Conservation (phyloP, 2,797 vertebrate species). For the Cyclopterus lumpus region DNA sequence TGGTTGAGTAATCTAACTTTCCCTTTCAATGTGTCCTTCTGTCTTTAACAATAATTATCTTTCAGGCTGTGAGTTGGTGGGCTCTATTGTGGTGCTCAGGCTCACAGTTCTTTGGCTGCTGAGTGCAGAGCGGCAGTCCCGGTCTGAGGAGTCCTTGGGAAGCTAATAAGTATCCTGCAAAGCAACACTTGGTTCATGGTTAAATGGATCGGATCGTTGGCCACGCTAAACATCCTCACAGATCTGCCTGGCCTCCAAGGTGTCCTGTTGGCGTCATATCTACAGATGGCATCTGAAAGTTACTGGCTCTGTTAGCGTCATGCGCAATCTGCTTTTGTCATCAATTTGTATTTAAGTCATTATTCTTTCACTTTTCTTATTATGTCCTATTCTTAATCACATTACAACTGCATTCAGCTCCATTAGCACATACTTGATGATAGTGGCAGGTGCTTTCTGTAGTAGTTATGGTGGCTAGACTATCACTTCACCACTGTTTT, state of each 20-base stretch:
- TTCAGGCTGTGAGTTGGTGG: not conserved
- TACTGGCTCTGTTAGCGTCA: not conserved
- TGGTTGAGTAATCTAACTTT: not conserved
- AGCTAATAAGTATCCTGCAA: slow-evolving; percentile 14
- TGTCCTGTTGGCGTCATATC: slow-evolving; percentile 14
- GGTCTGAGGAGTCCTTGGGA: slow-evolving; percentile 16
- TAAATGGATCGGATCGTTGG: slow-evolving; percentile 45
- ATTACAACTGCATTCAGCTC: not conserved
- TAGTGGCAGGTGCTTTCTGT: no score
- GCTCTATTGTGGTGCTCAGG: slow-evolving; percentile 5
- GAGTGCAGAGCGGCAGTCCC: slow-evolving; percentile 34
- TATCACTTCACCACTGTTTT: no score
- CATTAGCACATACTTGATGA: no score
- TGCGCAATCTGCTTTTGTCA: not conserved
- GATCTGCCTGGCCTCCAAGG: slow-evolving; percentile 21
- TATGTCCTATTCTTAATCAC: not conserved
- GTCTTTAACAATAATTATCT: not conserved
- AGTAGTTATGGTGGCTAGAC: no score
- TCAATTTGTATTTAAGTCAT: not conserved
- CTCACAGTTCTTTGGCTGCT: slow-evolving; percentile 22
- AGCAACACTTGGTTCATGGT: slow-evolving; percentile 42
- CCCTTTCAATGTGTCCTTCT: slow-evolving; percentile 3
- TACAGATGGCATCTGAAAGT: slow-evolving; percentile 27
- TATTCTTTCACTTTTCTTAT: not conserved
- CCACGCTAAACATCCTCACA: slow-evolving; percentile 37